These are phyloP conservation scores for Falco concolor DNA, from an alignment of 2,797 vertebrate species.

Conservation along the genomic window DNA sequence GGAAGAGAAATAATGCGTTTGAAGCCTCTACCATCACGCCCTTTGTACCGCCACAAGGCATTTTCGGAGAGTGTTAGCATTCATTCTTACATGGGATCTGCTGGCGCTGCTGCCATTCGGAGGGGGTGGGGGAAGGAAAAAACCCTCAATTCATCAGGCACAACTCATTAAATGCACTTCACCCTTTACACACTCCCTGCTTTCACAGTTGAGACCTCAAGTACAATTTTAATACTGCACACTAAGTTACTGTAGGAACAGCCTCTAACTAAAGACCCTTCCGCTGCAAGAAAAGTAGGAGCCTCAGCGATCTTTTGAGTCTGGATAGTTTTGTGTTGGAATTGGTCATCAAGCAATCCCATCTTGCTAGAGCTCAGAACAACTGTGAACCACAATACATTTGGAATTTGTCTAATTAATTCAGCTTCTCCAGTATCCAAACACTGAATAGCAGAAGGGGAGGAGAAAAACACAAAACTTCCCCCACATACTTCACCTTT, in stretches of 20 bases:
- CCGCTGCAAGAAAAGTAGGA: neutral
- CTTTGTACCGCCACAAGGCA: constrained; percentile 19
- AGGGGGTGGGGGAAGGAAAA: neutral
- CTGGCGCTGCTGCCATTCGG: neutral
- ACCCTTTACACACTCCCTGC: neutral
- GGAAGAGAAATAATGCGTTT: neutral
- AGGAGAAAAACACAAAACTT: neutral
- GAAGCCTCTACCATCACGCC: neutral
- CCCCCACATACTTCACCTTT: neutral
- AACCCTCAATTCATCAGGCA: neutral
- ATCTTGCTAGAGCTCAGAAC: neutral
- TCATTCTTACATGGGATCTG: neutral
- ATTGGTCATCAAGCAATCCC: neutral
- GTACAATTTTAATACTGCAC: neutral
- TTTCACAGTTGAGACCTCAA: neutral
- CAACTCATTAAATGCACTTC: neutral
- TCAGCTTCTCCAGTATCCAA: neutral
- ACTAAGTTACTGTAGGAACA: neutral
- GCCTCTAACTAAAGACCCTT: neutral
- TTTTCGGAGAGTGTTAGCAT: neutral
- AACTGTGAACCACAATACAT: neutral
- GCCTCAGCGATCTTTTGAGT: neutral
- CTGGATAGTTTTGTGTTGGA: neutral
- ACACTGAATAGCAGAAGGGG: neutral
- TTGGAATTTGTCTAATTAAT: neutral